A percentile compares a stretch with the other conserved stretches of the same genome.
Evolutionary conservation across 2,113 vertebrate genomes (phyloP).

Genomic region (Ceyx margarethae): DNA sequence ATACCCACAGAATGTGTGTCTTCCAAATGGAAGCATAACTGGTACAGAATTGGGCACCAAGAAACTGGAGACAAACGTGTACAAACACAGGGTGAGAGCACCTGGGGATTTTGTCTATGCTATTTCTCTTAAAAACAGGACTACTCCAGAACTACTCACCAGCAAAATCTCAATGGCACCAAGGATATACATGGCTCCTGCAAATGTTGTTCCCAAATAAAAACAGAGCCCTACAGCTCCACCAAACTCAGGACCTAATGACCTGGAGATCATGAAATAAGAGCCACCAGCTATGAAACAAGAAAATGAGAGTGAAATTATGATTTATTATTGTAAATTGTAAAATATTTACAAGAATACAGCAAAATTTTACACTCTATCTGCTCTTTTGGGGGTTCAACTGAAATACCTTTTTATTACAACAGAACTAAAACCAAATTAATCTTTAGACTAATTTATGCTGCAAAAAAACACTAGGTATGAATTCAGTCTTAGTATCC

Average conservation of each 20-base stretch:
- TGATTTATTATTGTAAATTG: neutral
- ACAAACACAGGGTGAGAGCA: neutral
- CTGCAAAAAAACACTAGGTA: neutral
- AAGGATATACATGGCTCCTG: conserved; percentile 96
- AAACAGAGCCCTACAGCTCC: conserved; percentile 97
- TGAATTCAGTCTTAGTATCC: neutral
- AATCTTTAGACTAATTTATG: neutral
- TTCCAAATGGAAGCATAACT: neutral
- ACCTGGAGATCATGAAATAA: conserved; percentile 98
- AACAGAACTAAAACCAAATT: neutral
- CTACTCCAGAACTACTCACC: conserved; percentile 79
- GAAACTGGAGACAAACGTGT: neutral
- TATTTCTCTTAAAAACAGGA: neutral
- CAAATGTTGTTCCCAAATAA: conserved; percentile 96
- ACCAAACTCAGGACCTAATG: conserved; percentile 95
- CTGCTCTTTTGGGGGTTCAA: neutral
- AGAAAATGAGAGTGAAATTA: neutral
- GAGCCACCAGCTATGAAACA: conserved; percentile 88
- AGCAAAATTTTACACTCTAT: neutral
- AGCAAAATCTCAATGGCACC: conserved; percentile 96
- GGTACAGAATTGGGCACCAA: neutral
- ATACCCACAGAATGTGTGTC: neutral
- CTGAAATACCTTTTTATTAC: neutral
- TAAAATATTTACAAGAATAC: neutral
- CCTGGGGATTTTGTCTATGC: neutral